A percentile compares a stretch with the other conserved stretches of the same genome.
Evolutionary conservation across 2,113 vertebrate species (phyloP).

Genomic region (Xiphias gladius): DNA sequence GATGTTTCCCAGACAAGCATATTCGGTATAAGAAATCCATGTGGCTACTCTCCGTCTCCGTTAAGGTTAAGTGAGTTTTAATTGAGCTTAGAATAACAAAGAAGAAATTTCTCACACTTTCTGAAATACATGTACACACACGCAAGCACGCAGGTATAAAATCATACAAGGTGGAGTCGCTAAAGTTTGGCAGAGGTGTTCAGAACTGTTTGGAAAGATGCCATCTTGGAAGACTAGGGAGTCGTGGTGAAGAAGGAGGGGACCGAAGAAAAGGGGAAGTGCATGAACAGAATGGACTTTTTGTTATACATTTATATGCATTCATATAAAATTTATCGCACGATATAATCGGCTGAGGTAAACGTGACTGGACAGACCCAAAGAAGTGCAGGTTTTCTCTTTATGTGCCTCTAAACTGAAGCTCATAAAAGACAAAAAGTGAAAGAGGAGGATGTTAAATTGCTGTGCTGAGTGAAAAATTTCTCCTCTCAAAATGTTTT

Average conservation of each 20-base stretch:
- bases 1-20: slow-evolving; percentile 22
- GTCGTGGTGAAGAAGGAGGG: not conserved
- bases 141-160: not conserved
- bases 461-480: not conserved
- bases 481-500: too few relatives aligned
- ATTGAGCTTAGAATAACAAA: slow-evolving; percentile 62
- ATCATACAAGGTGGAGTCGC: not conserved
- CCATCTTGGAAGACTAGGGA: slow-evolving; percentile 16
- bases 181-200: not conserved
- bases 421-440: not conserved
- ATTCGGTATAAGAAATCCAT: not conserved
- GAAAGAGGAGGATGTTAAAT: not conserved
- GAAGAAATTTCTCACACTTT: slow-evolving; percentile 12
- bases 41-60: not conserved
- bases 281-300: not conserved
- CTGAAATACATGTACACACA: not conserved
- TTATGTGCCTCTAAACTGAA: not conserved
- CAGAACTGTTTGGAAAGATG: slow-evolving; percentile 16
- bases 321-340: not conserved
- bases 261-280: not conserved
- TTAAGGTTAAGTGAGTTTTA: slow-evolving; percentile 49
- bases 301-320: not conserved
- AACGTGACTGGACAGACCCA: not conserved
- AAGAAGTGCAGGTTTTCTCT: not conserved
- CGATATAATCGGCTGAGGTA: not conserved